Base-by-base conservation (phyloP, 2,797 vertebrate species). In the Galagoides demidoff region DNA sequence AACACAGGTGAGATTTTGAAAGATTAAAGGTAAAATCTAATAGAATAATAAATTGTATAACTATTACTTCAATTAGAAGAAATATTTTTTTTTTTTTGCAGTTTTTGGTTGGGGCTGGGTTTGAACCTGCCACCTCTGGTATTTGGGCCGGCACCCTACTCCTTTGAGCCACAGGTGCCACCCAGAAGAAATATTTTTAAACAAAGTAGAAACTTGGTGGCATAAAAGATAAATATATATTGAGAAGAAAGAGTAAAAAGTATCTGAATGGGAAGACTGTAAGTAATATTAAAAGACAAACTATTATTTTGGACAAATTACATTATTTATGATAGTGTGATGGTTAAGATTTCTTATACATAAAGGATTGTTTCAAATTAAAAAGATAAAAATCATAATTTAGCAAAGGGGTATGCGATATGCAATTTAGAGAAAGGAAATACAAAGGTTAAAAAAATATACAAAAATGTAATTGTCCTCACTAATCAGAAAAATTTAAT, bases 331-430 rank as follows among this genome's bases (percentile, higher is more conserved):
- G n/a, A 23, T 3, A 34, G 39, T 92, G 23, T 76, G 61, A 90
- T 68, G 31, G n/a, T 68, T 23, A 55, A 14, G 63, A 31, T 92
- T 78, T 71, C 10, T 34, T 25, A 63, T 16, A 76, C 43, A 9
- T 19, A 49, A 63, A 61, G 45, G 22, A 29, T 52, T 45, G 22
- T 22, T 34, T 19, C 43, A 83, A 95, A 84, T 70, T 43, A n/a
- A 63, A 83, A 83, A 92, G 19, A 49, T 87, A 63, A 88, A 83
- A 61, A 63, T 77, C 43, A 27, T 83, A 61, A 52, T 76, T 92
- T 88, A 77, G 83, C 83, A 83, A 92, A 83, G 70, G 39, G 3
- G 7, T 89, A 20, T 31, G 16, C 12, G 66, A 70, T 68, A 61
- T 81, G 7, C 3, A 22, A 61, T 81, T 59, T 55, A 81, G 78